These are phyloP conservation scores for Diadromus collaris DNA, from an alignment of 2,888 invertebrate genomes.

Conservation along the genomic window DNA sequence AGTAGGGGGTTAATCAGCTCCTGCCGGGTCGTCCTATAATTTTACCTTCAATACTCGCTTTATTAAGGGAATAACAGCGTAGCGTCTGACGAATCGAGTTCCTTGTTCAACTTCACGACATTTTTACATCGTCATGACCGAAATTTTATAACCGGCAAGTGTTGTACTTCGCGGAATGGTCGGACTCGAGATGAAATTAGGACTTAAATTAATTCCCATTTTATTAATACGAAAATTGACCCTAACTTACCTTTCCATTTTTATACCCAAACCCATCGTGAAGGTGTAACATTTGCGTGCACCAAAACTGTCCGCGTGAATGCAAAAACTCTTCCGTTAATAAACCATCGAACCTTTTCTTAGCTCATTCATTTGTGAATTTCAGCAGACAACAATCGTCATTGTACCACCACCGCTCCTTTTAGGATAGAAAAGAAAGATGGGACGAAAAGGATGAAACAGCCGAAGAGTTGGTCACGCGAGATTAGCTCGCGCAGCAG, in stretches of 20 bases:
- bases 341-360: neutral
- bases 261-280: too few species aligned
- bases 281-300: too few species aligned
- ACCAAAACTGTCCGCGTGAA: too few species aligned
- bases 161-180: neutral
- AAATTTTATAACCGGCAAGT: neutral
- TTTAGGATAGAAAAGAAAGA: neutral
- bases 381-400: neutral
- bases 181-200: neutral
- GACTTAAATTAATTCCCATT: constrained; percentile 1
- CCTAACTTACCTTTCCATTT: neutral
- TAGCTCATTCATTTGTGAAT: neutral
- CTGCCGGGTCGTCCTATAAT: neutral
- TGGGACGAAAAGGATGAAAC: constrained; percentile 4
- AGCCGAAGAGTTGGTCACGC: constrained; percentile 20
- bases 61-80: constrained; percentile 23
- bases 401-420: neutral
- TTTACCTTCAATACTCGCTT: constrained; percentile 4
- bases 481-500: constrained; percentile 40
- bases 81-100: constrained; percentile 29
- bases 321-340: neutral
- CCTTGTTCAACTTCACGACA: constrained; percentile 12
- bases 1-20: neutral
- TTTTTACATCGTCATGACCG: neutral
- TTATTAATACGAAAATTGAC: neutral